These are phyloP conservation scores for Heterotilapia buettikoferi DNA, from an alignment of 2,113 vertebrate species.

Conservation along the genomic window DNA sequence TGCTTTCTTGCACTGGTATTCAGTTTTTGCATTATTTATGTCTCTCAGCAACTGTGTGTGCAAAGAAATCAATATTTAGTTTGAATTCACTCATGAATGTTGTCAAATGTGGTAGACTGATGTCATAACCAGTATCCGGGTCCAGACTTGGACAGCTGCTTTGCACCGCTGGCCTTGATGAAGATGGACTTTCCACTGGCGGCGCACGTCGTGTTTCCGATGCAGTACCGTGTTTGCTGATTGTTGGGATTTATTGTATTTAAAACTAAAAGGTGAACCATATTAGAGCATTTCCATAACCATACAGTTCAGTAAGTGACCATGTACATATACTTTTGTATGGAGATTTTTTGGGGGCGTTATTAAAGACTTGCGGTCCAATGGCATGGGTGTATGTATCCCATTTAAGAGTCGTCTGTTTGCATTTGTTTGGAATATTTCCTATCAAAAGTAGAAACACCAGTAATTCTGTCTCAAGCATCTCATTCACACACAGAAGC, in stretches of 20 bases:
- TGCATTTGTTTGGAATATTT: neutral
- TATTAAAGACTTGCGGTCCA: slow-evolving; percentile 72
- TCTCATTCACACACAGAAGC: neutral
- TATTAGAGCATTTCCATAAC: slow-evolving; percentile 60
- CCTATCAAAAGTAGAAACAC: neutral
- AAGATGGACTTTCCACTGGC: neutral
- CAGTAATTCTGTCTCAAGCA: neutral
- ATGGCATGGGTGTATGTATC: slow-evolving; percentile 44
- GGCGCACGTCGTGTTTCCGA: slow-evolving; percentile 1
- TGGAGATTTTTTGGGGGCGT: slow-evolving; percentile 67
- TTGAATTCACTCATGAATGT: neutral
- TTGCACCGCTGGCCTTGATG: neutral
- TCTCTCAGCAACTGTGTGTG: slow-evolving; percentile 1
- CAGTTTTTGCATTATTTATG: slow-evolving; percentile 55
- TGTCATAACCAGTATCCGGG: neutral
- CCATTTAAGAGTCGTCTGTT: slow-evolving; percentile 4
- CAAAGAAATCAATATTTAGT: neutral
- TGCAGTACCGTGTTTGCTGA: slow-evolving; percentile 30
- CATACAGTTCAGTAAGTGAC: slow-evolving; percentile 53
- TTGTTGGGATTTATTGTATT: slow-evolving; percentile 54
- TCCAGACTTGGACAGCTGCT: slow-evolving; percentile 12
- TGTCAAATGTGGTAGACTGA: neutral
- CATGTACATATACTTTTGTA: slow-evolving; percentile 76
- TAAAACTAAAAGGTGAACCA: slow-evolving; percentile 32
- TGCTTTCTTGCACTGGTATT: slow-evolving; percentile 59